A percentile compares a stretch with the other conserved stretches of the same genome.
These are phyloP conservation scores for Meteorus sp. DNA, from an alignment of 1,140 invertebrate genomes.

Conservation along the genomic window DNA sequence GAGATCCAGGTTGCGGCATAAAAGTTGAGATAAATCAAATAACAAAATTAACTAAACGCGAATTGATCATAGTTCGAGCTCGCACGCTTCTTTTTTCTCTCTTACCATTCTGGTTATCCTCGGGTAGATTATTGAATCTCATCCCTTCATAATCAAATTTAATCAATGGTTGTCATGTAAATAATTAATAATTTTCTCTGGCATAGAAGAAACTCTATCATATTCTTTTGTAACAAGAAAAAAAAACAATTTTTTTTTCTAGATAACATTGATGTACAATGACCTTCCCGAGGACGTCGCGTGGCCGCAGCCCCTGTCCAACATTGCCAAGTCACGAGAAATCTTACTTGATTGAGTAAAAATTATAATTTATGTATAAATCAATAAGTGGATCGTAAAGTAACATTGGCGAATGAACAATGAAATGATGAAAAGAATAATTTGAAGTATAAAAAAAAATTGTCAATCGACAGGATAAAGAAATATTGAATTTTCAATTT, in stretches of 20 bases:
- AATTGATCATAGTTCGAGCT: constrained; percentile 40
- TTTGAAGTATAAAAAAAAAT: too few species aligned
- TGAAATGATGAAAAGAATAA: too few species aligned
- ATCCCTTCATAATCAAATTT: constrained; percentile 7
- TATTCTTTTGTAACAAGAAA: neutral
- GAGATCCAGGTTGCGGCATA: constrained; percentile 42
- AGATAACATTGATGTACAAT: too few species aligned
- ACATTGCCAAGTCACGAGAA: too few species aligned
- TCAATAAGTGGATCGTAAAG: too few species aligned
- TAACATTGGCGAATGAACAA: too few species aligned
- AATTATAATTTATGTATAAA: too few species aligned
- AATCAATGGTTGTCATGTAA: neutral
- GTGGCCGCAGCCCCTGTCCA: too few species aligned
- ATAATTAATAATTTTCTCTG: neutral
- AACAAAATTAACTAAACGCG: constrained; percentile 60
- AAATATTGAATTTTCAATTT: neutral
- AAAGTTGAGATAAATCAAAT: constrained; percentile 57
- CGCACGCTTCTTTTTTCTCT: constrained; percentile 34
- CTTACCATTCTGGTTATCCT: neutral
- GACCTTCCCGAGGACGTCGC: too few species aligned
- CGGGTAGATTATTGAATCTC: constrained; percentile 8
- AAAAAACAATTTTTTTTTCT: neutral
- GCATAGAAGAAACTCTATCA: neutral
- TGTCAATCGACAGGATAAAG: too few species aligned
- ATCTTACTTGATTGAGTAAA: too few species aligned